phyloP scores from a whole-genome alignment of 2,888 invertebrate species.

The Calephelis perditalis region DNA sequence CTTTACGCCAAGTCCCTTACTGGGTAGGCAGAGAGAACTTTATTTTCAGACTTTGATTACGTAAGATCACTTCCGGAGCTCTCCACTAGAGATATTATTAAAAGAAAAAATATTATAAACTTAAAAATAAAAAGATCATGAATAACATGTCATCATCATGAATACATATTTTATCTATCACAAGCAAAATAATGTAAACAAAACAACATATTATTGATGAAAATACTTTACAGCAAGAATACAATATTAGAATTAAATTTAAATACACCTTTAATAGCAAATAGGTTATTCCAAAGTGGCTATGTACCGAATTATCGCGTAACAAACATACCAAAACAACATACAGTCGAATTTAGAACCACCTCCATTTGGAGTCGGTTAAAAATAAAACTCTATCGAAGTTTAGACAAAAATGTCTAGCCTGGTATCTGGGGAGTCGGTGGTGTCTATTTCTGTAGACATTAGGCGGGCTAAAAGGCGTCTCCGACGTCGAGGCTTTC shows the following conservation, averaged over 20 bases:
- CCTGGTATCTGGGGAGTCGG: too few relatives aligned
- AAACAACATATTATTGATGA: slow-evolving; percentile 5
- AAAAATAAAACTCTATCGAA: too few relatives aligned
- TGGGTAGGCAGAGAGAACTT: slow-evolving; percentile 42
- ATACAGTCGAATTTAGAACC: too few relatives aligned
- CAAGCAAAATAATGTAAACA: slow-evolving; percentile 46
- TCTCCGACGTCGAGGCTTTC: too few relatives aligned
- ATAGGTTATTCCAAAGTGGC: background rate
- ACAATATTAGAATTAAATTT: slow-evolving; percentile 10
- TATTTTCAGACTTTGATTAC: slow-evolving; percentile 57
- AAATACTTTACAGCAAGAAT: slow-evolving; percentile 1
- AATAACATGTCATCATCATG: slow-evolving; percentile 58
- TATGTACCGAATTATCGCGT: too few relatives aligned
- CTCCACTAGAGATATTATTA: slow-evolving; percentile 69
- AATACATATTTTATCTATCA: slow-evolving; percentile 61
- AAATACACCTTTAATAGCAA: slow-evolving; percentile 7
- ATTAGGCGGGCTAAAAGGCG: too few relatives aligned
- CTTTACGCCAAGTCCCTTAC: slow-evolving; percentile 28
- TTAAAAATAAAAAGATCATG: slow-evolving; percentile 34
- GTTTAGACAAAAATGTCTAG: too few relatives aligned
- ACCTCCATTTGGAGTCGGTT: too few relatives aligned
- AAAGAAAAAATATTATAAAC: slow-evolving; percentile 38
- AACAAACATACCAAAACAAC: too few relatives aligned
- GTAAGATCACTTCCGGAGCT: slow-evolving; percentile 68
- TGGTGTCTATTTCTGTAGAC: too few relatives aligned